Evolutionary conservation across 2,113 vertebrate genomes (phyloP), one percentile per base, ranked within the genome.

Genomic region (Sturnus vulgaris): DNA sequence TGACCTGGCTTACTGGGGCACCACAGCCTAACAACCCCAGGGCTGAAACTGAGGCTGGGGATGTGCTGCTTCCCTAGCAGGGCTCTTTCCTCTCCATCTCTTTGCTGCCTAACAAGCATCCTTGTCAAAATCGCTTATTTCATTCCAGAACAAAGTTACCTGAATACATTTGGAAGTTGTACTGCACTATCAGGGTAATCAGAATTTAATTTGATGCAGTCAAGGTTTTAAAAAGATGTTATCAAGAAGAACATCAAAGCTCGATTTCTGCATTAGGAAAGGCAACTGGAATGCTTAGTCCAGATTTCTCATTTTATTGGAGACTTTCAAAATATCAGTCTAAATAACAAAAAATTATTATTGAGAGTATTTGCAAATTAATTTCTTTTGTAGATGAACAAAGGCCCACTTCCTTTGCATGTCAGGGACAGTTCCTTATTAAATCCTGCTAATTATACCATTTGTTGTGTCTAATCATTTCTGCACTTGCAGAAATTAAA

Each of bases 171-270:
- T 94, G 86, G 88, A 96, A 90, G 86, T 95, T 57, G 86, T 53
- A 66, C 76, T 57, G 82, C 65, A 49, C 92, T 96, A 95, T 96
- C 94, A 65, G 93, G 63, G 52, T 90, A 94, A 97, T 97, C 95
- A 93, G 94, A 94, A 96, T 96, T 96, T 96, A 97, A 97, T 97
- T 97, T 93, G 92, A 97, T 92, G 93, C 95, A 95, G 94, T 96
- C 90, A 93, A 92, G 92, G 93, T 92, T 95, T 82, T 90, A 90
- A 96, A 93, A 95, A 96, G 92, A 95, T 96, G 88, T 93, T 96
- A 96, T 96, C 95, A 71, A 93, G 92, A 91, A 83, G 82, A 97
- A 96, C 96, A 97, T 96, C 95, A 97, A 96, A 97, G 95, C 92
- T 77, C 73, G 86, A 94, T 94, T 96, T 80, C 86, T 95, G 85